phyloP scores from a whole-genome alignment of 1,140 invertebrate genomes.

The Hypothenemus hampei region DNA sequence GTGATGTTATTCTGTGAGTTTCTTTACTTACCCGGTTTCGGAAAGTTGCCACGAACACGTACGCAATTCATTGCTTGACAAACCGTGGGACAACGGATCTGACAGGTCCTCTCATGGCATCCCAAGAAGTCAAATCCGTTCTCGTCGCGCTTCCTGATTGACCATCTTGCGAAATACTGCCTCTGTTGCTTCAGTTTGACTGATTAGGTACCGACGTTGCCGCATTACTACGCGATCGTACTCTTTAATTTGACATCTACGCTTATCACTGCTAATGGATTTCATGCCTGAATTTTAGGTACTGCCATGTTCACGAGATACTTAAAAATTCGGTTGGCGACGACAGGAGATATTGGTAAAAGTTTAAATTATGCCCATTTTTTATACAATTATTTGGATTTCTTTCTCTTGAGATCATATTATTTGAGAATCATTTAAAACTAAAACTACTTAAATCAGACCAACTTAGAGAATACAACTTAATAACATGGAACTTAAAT shows the following conservation, averaged over 20 bases:
- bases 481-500: neutral
- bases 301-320: neutral
- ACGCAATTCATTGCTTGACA: slow-evolving; percentile 8
- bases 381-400: neutral
- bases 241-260: slow-evolving; percentile 2
- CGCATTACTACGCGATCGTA: neutral
- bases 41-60: no score
- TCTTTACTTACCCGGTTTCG: no score
- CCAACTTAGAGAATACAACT: neutral
- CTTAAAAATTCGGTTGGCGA: neutral
- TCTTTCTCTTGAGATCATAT: neutral
- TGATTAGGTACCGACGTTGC: slow-evolving; percentile 14
- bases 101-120: slow-evolving; percentile 4
- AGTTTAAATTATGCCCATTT: neutral
- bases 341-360: neutral
- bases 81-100: slow-evolving; percentile 13
- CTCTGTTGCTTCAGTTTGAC: slow-evolving; percentile 4
- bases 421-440: neutral
- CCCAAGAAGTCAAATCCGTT: slow-evolving; percentile 10
- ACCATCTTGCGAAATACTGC: slow-evolving; percentile 16
- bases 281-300: slow-evolving; percentile 5
- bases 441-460: neutral
- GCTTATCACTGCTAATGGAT: slow-evolving; percentile 6
- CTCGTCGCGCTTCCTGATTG: slow-evolving; percentile 12
- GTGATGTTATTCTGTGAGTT: no score